Evolutionary conservation across 2,797 vertebrate genomes (phyloP), one percentile per base, ranked within the genome.

Genomic region (Avahi laniger): DNA sequence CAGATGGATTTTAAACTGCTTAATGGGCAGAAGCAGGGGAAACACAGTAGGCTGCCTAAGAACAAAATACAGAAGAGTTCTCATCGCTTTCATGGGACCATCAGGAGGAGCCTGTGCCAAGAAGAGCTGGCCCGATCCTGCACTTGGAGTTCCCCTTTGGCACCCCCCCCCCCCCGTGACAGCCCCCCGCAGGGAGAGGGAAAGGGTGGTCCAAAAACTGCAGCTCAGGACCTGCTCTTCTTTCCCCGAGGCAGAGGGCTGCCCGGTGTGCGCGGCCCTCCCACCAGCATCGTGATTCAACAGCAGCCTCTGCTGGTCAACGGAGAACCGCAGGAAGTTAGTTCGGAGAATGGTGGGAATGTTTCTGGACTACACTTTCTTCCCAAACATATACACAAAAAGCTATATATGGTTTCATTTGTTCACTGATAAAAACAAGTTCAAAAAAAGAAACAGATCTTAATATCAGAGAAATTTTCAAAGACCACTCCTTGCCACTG

Each of bases 241-340:
- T 57, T 28, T 24, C 54, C 26, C 54, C 54, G 9, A 24, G 54
- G 54, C 22, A 9, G 54, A 57, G 50, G 18, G 50, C 50, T 20
- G 50, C 50, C 52, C 8, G 22, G 52, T 3, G 8, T 8, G 54
- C 8, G 3, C 54, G 54, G 54, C 22, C 33, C 14, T 41, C 35
- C n/a, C 48, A 46, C 13, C 13, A 1, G 17, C 67, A 10, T 18
- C 12, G 48, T 43, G 75, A 48, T 2, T 35, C 91, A 54, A 82
- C 86, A 95, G 93, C 33, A 63, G 5, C 97, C 91, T 13, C 97
- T 96, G 38, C 73, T 26, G 96, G 91, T 35, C 69, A 30, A 2
- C 0, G 8, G 1, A 7, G 79, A 75, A 33, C 28, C 11, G 48
- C 57, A 72, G 46, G 1, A 28, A 10, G 50, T 1, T 2, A 38